Evolutionary conservation across 2,888 invertebrate species (phyloP), one percentile per base, ranked within the genome.

Genomic region (Andrena minutula): DNA sequence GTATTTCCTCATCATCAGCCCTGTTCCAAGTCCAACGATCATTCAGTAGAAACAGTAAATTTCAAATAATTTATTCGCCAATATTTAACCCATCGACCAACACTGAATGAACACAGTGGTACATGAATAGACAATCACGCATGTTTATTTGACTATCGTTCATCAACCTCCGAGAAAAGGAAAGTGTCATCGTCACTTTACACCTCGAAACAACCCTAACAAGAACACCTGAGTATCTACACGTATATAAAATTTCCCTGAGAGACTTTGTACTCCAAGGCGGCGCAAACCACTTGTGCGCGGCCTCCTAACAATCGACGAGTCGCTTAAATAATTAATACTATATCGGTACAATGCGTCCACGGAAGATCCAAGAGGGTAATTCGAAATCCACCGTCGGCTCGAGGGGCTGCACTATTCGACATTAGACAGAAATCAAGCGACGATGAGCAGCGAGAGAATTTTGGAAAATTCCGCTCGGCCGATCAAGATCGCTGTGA

Each of bases 221-320:
- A 66, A 56, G 69, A n/a, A 70, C 30, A 73, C 65, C 68, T 51
- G 66, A 56, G 6, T 64, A 70, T 61, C 56, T 78, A 51, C 53
- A 61, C 53, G 72, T 76, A 75, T 41, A 41, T 77, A 77, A 83
- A 78, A 63, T 75, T 78, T 88, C 73, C 87, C 87, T 87, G 87
- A 87, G 87, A 82, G 69, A 73, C 76, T 86, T 87, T 88, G 87
- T 87, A 87, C 87, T 88, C 64, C 35, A 35, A 16, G 28, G 64
- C 53, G 30, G 32, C 20, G 65, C 30, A 75, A 41, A 75, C 49
- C 41, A 56, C 53, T 73, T 63, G 47, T 51, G 63, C 32, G 12
- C 10, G 47, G 51, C 66, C 41, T 23, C 61, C 49, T 53, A 35
- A 77, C 26, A 70, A 41, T 64, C 61, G 32, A 66, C 64, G 60